Conservation (phyloP, 2,113 vertebrate genomes). For the Phoxinus phoxinus region DNA sequence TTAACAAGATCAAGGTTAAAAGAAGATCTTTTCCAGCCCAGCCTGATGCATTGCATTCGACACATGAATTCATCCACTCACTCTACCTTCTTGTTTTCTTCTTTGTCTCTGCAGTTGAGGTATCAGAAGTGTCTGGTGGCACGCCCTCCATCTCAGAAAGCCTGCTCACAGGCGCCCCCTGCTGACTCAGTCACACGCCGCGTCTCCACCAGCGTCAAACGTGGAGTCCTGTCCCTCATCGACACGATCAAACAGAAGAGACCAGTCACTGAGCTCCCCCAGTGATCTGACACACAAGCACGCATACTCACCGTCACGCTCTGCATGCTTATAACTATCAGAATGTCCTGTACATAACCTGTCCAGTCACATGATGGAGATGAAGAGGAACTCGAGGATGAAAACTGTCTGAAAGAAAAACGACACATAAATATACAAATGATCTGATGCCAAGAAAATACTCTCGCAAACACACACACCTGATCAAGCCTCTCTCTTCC, state of each 20-base stretch:
- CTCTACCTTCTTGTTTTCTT: background rate
- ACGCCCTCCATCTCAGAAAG: slow-evolving; percentile 91
- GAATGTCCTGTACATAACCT: slow-evolving; percentile 36
- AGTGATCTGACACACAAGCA: slow-evolving; percentile 70
- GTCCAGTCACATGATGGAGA: slow-evolving; percentile 30
- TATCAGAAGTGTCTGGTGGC: slow-evolving; percentile 99
- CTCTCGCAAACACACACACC: background rate
- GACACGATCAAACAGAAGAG: slow-evolving; percentile 99
- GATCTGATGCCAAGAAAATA: slow-evolving; percentile 38
- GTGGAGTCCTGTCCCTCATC: slow-evolving; percentile 95
- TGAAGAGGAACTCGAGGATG: slow-evolving; percentile 28
- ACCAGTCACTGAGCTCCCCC: slow-evolving; percentile 86
- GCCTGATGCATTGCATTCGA: background rate
- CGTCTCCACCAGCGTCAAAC: slow-evolving; percentile 94
- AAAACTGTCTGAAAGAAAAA: slow-evolving; percentile 14
- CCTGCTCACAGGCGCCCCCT: slow-evolving; percentile 83
- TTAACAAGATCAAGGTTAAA: background rate
- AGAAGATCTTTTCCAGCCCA: background rate
- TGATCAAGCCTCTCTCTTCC: slow-evolving; percentile 16
- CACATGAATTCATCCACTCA: background rate
- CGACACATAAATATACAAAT: background rate
- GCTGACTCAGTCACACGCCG: slow-evolving; percentile 93
- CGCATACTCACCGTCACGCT: slow-evolving; percentile 30
- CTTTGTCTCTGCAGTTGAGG: slow-evolving; percentile 78
- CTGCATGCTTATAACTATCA: slow-evolving; percentile 59